Evolutionary conservation across 2,888 invertebrate species (phyloP).

Genomic region (Hypomecis punctinalis): DNA sequence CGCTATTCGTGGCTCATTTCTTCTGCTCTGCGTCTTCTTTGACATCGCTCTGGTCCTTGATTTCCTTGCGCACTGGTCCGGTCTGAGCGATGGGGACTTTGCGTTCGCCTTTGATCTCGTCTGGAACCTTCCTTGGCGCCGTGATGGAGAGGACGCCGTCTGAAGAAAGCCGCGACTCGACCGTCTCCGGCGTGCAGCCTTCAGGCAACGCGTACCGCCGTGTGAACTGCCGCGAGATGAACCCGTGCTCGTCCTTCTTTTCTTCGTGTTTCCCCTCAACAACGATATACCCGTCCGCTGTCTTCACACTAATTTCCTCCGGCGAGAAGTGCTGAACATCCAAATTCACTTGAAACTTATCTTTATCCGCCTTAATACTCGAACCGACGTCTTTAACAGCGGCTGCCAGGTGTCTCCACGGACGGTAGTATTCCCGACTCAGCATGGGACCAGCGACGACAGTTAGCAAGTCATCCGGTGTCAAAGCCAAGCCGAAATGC

Average conservation of each 20-base stretch:
- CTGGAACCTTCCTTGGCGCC: constrained; percentile 53
- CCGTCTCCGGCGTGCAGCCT: constrained; percentile 61
- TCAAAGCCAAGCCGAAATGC: constrained; percentile 80
- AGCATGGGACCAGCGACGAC: constrained; percentile 51
- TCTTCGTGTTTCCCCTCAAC: constrained; percentile 76
- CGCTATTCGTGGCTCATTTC: not conserved
- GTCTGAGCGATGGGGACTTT: constrained; percentile 85
- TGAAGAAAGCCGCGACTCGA: constrained; percentile 58
- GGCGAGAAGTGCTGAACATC: constrained; percentile 55
- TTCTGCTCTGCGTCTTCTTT: constrained; percentile 52
- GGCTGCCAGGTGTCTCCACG: constrained; percentile 76
- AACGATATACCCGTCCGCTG: constrained; percentile 54
- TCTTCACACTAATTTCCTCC: constrained; percentile 73
- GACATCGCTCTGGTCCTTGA: constrained; percentile 78
- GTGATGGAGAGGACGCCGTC: constrained; percentile 68
- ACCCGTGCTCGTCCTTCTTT: constrained; percentile 57
- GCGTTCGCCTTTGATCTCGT: constrained; percentile 74
- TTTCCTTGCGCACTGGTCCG: constrained; percentile 83
- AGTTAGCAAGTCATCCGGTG: constrained; percentile 77
- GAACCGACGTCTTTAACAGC: constrained; percentile 82
- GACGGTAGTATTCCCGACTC: constrained; percentile 69
- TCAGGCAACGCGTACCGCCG: constrained; percentile 70
- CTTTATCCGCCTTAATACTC: constrained; percentile 78
- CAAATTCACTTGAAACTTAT: constrained; percentile 66
- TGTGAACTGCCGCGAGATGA: constrained; percentile 61